Percentiles rank a stretch among this genome's conserved stretches.
phyloP scores from a whole-genome alignment of 2,797 vertebrate genomes.

The Lophius americanus region DNA sequence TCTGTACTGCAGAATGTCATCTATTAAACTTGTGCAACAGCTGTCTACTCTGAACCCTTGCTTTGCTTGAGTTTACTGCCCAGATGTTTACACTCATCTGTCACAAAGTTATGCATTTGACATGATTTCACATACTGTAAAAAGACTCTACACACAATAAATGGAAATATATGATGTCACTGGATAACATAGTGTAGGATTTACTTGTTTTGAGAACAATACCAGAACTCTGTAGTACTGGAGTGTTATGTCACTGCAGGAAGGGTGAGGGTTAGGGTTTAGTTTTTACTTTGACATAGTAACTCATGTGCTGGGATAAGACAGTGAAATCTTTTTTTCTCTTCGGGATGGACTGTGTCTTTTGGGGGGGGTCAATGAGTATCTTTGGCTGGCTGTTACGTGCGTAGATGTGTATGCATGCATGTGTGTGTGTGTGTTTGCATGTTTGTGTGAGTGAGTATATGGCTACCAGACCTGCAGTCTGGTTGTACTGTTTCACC shows the following conservation, averaged over 20 bases:
- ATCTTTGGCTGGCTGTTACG: constrained; percentile 56
- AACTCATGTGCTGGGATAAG: constrained; percentile 9
- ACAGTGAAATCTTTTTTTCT: constrained; percentile 38
- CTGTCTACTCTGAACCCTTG: constrained; percentile 27
- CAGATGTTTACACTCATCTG: constrained; percentile 49
- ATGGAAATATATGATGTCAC: background rate
- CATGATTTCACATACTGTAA: constrained; percentile 18
- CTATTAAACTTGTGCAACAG: constrained; percentile 54
- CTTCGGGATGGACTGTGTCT: constrained; percentile 61
- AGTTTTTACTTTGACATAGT: constrained; percentile 3
- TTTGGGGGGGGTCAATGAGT: constrained; percentile 64
- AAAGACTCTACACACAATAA: constrained; percentile 2
- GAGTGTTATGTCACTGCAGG: constrained; percentile 9
- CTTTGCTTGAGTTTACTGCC: constrained; percentile 27
- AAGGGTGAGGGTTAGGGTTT: background rate
- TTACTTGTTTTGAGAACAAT: constrained; percentile 1
- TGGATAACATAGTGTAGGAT: background rate
- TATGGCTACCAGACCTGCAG: constrained; percentile 65
- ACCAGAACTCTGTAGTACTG: constrained; percentile 18
- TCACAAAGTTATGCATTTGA: constrained; percentile 37
- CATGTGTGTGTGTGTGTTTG: constrained; percentile 10
- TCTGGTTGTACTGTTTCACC: constrained; percentile 62
- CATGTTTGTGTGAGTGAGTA: constrained; percentile 38
- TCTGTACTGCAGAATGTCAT: constrained; percentile 41
- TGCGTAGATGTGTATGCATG: constrained; percentile 23